These are phyloP conservation scores for Cinara cedri DNA, from an alignment of 2,888 invertebrate species.

Conservation along the genomic window DNA sequence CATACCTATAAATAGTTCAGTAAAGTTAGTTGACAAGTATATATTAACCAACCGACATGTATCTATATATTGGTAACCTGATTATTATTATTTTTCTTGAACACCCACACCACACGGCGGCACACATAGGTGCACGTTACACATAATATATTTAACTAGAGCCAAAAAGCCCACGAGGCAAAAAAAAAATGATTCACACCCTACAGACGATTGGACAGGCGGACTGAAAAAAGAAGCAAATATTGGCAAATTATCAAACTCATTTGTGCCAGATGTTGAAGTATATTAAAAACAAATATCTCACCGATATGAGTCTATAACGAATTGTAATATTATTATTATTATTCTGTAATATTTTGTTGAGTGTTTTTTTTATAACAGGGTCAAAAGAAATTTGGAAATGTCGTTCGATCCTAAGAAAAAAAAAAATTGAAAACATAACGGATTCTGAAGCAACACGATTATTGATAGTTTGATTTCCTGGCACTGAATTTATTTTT, in stretches of 20 bases:
- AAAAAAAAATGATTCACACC: conserved; percentile 40
- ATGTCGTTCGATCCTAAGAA: conserved; percentile 12
- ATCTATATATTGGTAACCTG: not conserved
- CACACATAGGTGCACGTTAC: conserved; percentile 27
- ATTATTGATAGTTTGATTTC: conserved; percentile 31
- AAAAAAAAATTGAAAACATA: not conserved
- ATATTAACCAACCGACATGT: not conserved
- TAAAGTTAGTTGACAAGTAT: not conserved
- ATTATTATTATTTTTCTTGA: conserved; percentile 5
- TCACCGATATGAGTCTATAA: conserved; percentile 24
- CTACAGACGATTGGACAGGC: conserved; percentile 27
- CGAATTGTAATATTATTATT: conserved; percentile 13
- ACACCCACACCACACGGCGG: not conserved
- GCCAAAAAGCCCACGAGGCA: conserved; percentile 46
- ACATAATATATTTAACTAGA: conserved; percentile 26
- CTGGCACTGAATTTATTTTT: conserved; percentile 30
- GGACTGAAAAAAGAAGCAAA: conserved; percentile 48
- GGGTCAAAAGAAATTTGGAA: conserved; percentile 14
- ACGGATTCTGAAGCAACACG: conserved; percentile 4
- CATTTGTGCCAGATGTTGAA: conserved; percentile 45
- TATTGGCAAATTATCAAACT: conserved; percentile 50
- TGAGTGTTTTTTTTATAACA: conserved; percentile 11
- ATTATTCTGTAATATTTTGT: conserved; percentile 4
- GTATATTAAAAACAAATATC: conserved; percentile 45
- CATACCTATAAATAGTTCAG: not conserved